Conservation (phyloP, 2,113 vertebrate genomes). For the Desmodus rotundus region DNA sequence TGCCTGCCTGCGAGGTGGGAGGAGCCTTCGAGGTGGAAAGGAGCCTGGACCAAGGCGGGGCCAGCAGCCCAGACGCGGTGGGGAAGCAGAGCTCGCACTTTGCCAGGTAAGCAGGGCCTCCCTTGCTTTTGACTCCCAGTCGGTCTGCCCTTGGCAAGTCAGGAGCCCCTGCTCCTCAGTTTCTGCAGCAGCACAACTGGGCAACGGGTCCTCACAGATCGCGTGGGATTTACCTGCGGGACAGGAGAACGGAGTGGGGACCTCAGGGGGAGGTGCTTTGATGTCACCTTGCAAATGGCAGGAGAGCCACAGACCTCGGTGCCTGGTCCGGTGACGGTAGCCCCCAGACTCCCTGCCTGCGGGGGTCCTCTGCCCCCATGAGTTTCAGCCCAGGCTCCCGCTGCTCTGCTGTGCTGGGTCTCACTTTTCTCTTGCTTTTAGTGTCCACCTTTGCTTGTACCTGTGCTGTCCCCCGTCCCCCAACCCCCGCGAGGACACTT, state of each 20-base stretch:
- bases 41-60: rapidly evolving
- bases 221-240: neutral
- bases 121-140: neutral
- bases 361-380: neutral
- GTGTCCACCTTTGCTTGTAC: no score
- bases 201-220: neutral
- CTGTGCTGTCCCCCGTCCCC: rapidly evolving
- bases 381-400: no score
- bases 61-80: rapidly evolving
- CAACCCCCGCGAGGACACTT: rapidly evolving
- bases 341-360: neutral
- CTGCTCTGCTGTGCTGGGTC: neutral
- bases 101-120: rapidly evolving
- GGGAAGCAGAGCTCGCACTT: rapidly evolving
- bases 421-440: no score
- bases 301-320: neutral
- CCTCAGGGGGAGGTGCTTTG: rapidly evolving
- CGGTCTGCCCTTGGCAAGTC: neutral
- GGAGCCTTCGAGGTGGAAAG: rapidly evolving
- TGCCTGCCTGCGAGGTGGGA: rapidly evolving
- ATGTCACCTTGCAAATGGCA: neutral
- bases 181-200: neutral
- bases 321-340: no score
- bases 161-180: neutral
- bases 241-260: neutral